These are phyloP conservation scores for Stegodyphus mimosarum DNA, from an alignment of 1,140 invertebrate species.

Conservation along the genomic window DNA sequence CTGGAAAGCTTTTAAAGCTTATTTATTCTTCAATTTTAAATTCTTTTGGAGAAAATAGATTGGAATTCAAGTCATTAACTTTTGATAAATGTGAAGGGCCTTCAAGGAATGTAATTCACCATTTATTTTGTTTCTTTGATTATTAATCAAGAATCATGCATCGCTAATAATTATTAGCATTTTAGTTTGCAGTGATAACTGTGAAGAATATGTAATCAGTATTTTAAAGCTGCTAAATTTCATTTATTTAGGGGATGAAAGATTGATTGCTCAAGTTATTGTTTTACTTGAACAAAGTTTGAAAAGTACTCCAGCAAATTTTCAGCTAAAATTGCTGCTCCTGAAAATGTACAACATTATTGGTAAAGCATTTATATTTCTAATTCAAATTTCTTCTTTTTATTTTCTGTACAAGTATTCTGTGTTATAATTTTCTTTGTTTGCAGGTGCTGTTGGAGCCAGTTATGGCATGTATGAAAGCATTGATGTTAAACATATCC, in stretches of 20 bases:
- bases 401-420: no score
- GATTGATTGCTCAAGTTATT: constrained; percentile 75
- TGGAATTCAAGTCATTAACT: no score
- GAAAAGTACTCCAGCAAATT: constrained; percentile 79
- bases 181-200: no score
- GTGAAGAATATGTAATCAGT: no score
- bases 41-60: no score
- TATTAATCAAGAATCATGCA: no score
- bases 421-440: background rate
- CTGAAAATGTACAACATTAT: constrained; percentile 79
- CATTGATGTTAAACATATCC: constrained; percentile 93
- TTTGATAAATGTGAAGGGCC: no score
- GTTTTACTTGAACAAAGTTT: constrained; percentile 78
- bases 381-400: background rate
- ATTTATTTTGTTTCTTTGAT: no score
- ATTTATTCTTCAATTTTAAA: no score
- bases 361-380: constrained; percentile 70
- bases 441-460: constrained; percentile 75
- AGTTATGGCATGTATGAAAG: constrained; percentile 76
- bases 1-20: no score
- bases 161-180: no score
- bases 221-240: background rate
- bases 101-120: no score
- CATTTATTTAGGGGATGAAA: constrained; percentile 68
- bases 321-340: constrained; percentile 80